phyloP scores from a whole-genome alignment of 2,113 vertebrate species.

The Procapra przewalskii region DNA sequence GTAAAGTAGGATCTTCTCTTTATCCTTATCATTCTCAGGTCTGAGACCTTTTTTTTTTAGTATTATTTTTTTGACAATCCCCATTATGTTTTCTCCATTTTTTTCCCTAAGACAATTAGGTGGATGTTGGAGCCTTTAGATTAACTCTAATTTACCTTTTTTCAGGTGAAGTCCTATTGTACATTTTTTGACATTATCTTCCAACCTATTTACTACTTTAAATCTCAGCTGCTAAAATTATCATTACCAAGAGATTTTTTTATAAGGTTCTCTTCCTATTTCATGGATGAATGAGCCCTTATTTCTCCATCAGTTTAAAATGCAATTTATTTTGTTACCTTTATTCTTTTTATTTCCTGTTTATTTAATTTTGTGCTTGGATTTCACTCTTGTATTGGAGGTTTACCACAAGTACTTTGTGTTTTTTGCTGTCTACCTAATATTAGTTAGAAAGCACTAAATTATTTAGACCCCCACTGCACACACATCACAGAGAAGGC shows the following conservation, averaged over 20 bases:
- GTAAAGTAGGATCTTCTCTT: not conserved
- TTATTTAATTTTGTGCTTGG: not conserved
- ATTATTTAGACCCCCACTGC: accelerated
- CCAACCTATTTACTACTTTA: not conserved
- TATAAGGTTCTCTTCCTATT: not conserved
- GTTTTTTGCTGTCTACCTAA: not conserved
- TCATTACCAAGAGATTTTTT: not conserved
- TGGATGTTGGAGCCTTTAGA: not conserved
- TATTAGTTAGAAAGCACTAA: not conserved
- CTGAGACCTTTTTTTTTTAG: not conserved
- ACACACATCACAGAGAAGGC: not conserved
- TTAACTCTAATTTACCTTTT: not conserved
- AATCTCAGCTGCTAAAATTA: slow-evolving; percentile 19
- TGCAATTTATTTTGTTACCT: not conserved
- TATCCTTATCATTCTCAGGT: not conserved
- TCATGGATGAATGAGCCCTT: not conserved
- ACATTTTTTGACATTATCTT: not conserved
- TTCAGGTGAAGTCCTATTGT: not conserved
- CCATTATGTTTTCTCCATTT: not conserved
- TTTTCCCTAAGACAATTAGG: not conserved
- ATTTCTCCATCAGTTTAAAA: not conserved
- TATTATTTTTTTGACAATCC: not conserved
- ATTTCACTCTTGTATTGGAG: not conserved
- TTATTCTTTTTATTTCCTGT: not conserved
- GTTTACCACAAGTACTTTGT: not conserved